Percentiles rank a stretch among this genome's conserved stretches.
phyloP scores from a whole-genome alignment of 2,113 vertebrate genomes.

The Puntigrus tetrazona region DNA sequence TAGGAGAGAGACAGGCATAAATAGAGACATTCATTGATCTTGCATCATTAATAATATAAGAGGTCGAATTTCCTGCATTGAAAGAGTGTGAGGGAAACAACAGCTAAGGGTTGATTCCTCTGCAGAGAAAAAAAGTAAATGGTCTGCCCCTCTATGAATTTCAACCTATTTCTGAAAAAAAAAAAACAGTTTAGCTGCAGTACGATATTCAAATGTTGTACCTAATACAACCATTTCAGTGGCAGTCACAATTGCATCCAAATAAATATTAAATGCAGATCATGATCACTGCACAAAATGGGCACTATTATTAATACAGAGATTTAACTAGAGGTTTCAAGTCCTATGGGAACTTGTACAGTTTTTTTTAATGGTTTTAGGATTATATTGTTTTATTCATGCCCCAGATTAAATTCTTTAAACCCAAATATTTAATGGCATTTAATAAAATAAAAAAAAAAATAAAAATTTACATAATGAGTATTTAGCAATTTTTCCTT shows the following conservation, averaged over 20 bases:
- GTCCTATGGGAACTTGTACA: not conserved
- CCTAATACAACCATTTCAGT: not conserved
- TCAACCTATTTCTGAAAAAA: not conserved
- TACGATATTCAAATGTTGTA: not conserved
- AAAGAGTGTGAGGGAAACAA: not conserved
- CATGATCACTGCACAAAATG: not conserved
- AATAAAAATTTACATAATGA: not conserved
- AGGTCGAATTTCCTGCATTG: slow-evolving; percentile 27
- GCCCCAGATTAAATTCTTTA: not conserved
- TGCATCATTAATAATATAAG: slow-evolving; percentile 45
- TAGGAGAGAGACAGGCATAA: not conserved
- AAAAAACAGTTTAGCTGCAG: not conserved
- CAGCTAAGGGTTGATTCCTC: slow-evolving; percentile 34
- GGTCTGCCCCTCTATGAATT: not conserved
- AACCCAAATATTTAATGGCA: not conserved
- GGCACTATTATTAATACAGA: not conserved
- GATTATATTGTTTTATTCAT: no score
- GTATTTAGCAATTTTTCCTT: not conserved
- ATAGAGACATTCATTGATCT: slow-evolving; percentile 28
- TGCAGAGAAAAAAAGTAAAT: slow-evolving; percentile 16
- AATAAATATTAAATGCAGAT: not conserved
- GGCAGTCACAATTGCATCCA: not conserved
- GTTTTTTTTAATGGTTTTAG: no score
- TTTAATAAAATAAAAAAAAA: not conserved
- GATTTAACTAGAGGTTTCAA: not conserved